phyloP scores from a whole-genome alignment of 1,140 invertebrate species.

The Pararge aegeria region DNA sequence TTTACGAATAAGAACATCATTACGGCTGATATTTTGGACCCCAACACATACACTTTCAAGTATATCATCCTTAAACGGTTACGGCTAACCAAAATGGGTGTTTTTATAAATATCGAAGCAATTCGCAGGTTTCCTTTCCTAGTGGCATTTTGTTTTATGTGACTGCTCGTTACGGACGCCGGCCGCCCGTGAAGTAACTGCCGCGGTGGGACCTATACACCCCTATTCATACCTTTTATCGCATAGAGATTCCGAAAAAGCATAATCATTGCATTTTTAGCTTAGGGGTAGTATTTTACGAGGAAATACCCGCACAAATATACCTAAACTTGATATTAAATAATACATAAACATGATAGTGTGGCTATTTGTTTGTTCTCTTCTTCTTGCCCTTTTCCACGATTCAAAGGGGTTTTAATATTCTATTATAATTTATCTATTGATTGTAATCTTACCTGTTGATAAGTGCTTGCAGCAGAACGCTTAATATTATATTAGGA shows the following conservation, averaged over 20 bases:
- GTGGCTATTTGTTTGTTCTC: no score
- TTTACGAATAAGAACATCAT: neutral
- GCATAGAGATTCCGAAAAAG: conserved; percentile 21
- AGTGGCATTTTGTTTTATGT: conserved; percentile 78
- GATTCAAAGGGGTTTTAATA: no score
- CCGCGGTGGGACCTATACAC: conserved; percentile 51
- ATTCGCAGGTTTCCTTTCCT: conserved; percentile 53
- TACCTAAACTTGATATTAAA: no score
- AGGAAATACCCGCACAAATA: neutral
- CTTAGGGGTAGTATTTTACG: neutral
- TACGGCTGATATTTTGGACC: conserved; percentile 3
- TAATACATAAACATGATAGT: no score
- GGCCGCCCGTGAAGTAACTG: conserved; percentile 74
- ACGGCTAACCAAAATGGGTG: conserved; percentile 24
- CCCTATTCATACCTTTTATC: conserved; percentile 33
- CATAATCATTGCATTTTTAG: conserved; percentile 17
- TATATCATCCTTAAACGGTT: conserved; percentile 18
- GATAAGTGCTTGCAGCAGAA: no score
- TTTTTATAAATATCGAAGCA: conserved; percentile 38
- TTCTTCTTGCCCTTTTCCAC: no score
- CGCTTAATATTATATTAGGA: no score
- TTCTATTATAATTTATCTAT: no score
- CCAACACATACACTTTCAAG: neutral
- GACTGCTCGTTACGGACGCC: conserved; percentile 70
- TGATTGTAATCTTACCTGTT: no score